phyloP scores from a whole-genome alignment of 64 coral and sea anemone genomes.

The Porites australiensis region DNA sequence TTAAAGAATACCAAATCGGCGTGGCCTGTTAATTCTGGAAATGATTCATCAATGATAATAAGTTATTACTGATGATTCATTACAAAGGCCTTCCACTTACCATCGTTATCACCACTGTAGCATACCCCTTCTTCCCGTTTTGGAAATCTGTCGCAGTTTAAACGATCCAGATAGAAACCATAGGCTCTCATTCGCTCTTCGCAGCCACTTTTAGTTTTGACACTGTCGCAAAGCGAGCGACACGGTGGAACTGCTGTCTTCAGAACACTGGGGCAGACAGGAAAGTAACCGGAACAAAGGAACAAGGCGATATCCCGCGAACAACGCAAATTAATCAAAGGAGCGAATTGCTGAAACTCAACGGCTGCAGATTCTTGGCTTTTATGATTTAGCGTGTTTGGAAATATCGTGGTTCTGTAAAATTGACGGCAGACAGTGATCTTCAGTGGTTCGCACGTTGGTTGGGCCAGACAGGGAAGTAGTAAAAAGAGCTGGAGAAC shows the following conservation, averaged over 20 bases:
- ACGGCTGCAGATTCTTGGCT: constrained; percentile 29
- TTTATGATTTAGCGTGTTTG: constrained; percentile 44
- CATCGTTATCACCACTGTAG: background rate
- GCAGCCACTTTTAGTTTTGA: background rate
- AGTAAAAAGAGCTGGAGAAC: constrained; percentile 24
- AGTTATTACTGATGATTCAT: too few relatives aligned
- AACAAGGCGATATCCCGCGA: constrained; percentile 40
- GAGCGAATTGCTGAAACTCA: constrained; percentile 37
- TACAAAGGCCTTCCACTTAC: too few relatives aligned
- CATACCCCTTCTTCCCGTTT: background rate
- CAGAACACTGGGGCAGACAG: background rate
- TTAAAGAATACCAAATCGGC: too few relatives aligned
- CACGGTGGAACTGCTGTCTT: constrained; percentile 17
- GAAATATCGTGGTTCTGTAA: constrained; percentile 56
- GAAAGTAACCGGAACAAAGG: constrained; percentile 53
- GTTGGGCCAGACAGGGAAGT: background rate
- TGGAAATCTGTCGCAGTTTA: constrained; percentile 60
- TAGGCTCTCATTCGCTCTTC: constrained; percentile 25
- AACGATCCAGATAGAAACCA: background rate
- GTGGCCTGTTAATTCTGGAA: too few relatives aligned
- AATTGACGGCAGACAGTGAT: constrained; percentile 36
- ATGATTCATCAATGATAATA: too few relatives aligned
- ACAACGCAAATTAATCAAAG: constrained; percentile 40
- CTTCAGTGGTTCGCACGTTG: constrained; percentile 18
- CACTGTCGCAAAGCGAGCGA: constrained; percentile 57